Evolutionary conservation across 2,888 invertebrate genomes (phyloP), one percentile per base, ranked within the genome.

Genomic region (Bugulina stolonifera): DNA sequence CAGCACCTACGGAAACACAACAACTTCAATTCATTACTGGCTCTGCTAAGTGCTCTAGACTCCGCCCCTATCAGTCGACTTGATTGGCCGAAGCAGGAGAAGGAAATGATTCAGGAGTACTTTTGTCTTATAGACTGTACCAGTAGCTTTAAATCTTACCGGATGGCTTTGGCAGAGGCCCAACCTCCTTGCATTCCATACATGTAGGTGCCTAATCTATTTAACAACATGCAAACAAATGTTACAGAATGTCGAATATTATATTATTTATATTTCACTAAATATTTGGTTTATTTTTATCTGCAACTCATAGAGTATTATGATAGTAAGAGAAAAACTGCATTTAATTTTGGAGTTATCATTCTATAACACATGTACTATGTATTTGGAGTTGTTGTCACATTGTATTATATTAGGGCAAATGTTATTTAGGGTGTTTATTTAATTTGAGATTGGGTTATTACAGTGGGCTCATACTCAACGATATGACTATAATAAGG

Each of bases 131-230:
- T 99, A 78, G 98, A 99, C 86, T 94, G 94, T 76, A 93, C 94
- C n/a, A 93, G 93, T 54, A 97, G 97, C 79, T 99, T 99, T 88
- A 88, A 94, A 78, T 92, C 94, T n/a, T 99, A 99, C 84, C 88
- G 99, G 72, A 93, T 91, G 84, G 94, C 96, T 69, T 86, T 99
- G 77, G 91, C 93, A 2, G 94, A 95, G 82, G 94, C 97, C 2
- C 91, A 92, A 82, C 96, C 98, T 43, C 99, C 99, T 43, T 98
- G 98, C 85, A 96, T 99, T 86, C 99, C 99, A 1, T 99, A 99
- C 85, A 95, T 99, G 97, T 97, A 86, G 89, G 91, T 88, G 71
- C 71, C 55, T 43, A 54, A 43, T 43, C 10, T 18, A 43, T 43
- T n/a, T n/a, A n/a, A n/a, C n/a, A n/a, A n/a, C n/a, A n/a, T n/a